Percentiles rank a stretch among this genome's conserved stretches.
Evolutionary conservation across 1,140 invertebrate genomes (phyloP).

Genomic region (Drosophila punjabiensis): DNA sequence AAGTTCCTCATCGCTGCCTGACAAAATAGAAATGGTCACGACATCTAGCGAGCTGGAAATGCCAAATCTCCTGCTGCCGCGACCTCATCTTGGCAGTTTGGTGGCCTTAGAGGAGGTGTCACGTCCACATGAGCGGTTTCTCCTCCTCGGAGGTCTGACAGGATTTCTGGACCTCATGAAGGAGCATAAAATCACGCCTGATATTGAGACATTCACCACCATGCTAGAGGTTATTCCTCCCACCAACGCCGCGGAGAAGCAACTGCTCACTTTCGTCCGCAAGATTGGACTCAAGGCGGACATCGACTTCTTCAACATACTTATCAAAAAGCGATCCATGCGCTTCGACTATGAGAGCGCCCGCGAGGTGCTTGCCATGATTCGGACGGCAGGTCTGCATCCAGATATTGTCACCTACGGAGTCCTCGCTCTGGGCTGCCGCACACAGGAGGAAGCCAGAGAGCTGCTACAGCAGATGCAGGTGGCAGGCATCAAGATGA

Average conservation of each 20-base stretch:
- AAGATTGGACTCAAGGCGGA: slow-evolving; percentile 88
- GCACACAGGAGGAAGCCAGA: slow-evolving; percentile 87
- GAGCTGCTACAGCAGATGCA: slow-evolving; percentile 90
- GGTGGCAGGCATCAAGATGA: slow-evolving; percentile 88
- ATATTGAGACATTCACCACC: slow-evolving; percentile 92
- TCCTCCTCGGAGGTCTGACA: slow-evolving; percentile 91
- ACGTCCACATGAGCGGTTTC: slow-evolving; percentile 89
- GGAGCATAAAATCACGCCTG: slow-evolving; percentile 88
- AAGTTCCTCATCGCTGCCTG: neutral
- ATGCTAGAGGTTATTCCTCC: slow-evolving; percentile 91
- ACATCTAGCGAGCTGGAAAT: slow-evolving; percentile 51
- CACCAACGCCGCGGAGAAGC: slow-evolving; percentile 88
- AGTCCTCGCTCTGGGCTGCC: slow-evolving; percentile 92
- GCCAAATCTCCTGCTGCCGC: slow-evolving; percentile 87
- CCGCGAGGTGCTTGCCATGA: slow-evolving; percentile 88
- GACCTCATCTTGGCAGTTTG: slow-evolving; percentile 87
- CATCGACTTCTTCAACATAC: slow-evolving; percentile 93
- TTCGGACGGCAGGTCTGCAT: slow-evolving; percentile 87
- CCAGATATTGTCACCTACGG: slow-evolving; percentile 95
- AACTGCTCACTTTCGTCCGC: slow-evolving; percentile 88
- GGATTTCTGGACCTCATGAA: slow-evolving; percentile 92
- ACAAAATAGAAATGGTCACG: slow-evolving; percentile 39
- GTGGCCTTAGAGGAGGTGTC: slow-evolving; percentile 87
- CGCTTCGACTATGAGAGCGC: slow-evolving; percentile 89
- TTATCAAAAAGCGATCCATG: slow-evolving; percentile 92